These are phyloP conservation scores for Idaea straminata DNA, from an alignment of 2,888 invertebrate genomes.

Conservation along the genomic window DNA sequence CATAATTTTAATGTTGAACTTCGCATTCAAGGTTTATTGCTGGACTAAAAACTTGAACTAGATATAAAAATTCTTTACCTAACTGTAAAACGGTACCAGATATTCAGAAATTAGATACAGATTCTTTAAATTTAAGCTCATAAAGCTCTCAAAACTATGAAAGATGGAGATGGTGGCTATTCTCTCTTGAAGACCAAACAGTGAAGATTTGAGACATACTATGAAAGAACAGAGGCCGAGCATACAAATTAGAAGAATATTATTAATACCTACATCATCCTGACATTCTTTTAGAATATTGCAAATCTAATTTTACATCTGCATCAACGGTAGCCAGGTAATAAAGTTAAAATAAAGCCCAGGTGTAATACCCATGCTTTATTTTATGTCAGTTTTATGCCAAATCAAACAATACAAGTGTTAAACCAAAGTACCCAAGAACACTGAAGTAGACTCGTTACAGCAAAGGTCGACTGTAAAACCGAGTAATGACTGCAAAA, in stretches of 20 bases:
- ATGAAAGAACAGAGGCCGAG: neutral
- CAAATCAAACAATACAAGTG: neutral
- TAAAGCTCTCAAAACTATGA: neutral
- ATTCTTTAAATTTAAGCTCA: neutral
- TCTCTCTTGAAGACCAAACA: too few species aligned
- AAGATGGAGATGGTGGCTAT: too few species aligned
- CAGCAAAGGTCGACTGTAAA: conserved; percentile 28
- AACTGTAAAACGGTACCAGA: neutral
- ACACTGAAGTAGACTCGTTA: conserved; percentile 23
- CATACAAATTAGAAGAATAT: neutral
- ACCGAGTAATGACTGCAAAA: conserved; percentile 29
- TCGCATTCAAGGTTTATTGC: neutral
- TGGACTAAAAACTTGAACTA: conserved; percentile 1
- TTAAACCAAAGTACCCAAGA: neutral
- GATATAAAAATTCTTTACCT: neutral
- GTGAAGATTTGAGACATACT: too few species aligned
- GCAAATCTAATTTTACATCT: neutral
- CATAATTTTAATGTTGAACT: conserved; percentile 2
- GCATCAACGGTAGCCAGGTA: neutral
- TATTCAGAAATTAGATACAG: neutral
- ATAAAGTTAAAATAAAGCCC: neutral
- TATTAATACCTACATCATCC: neutral
- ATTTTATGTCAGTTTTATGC: neutral
- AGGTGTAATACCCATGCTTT: neutral
- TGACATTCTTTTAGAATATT: neutral